phyloP scores from a whole-genome alignment of 2,113 vertebrate genomes.

The Clarias macrocephalus region DNA sequence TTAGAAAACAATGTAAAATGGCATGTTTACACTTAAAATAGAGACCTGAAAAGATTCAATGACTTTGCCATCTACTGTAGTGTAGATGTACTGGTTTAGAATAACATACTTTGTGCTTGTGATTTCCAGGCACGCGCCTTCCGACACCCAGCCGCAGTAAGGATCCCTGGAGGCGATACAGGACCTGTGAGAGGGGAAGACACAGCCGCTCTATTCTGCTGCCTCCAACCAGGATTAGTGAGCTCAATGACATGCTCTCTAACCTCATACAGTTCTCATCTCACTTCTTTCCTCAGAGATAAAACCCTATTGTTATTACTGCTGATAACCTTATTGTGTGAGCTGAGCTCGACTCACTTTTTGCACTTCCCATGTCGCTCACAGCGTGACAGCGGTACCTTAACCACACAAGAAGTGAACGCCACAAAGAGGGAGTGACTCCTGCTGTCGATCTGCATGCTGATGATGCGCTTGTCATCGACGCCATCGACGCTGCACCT shows the following conservation, averaged over 20 bases:
- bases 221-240: background rate
- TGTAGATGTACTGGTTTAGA: background rate
- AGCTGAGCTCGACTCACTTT: slow-evolving; percentile 73
- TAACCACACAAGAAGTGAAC: slow-evolving; percentile 92
- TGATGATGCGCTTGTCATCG: slow-evolving; percentile 91
- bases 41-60: background rate
- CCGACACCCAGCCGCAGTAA: slow-evolving; percentile 93
- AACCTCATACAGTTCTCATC: background rate
- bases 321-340: background rate
- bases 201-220: background rate
- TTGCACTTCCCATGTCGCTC: slow-evolving; percentile 90
- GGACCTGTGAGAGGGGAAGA: slow-evolving; percentile 74
- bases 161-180: slow-evolving; percentile 97
- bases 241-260: background rate
- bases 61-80: too few relatives aligned
- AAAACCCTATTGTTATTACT: background rate
- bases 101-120: slow-evolving; percentile 81
- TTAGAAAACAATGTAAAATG: background rate
- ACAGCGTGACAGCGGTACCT: slow-evolving; percentile 90
- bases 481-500: slow-evolving; percentile 93
- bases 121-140: slow-evolving; percentile 83
- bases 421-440: slow-evolving; percentile 84
- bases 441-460: slow-evolving; percentile 88
- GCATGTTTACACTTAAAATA: background rate
- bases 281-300: background rate